phyloP scores from a whole-genome alignment of 2,888 invertebrate genomes.

The Ectemnius lituratus region DNA sequence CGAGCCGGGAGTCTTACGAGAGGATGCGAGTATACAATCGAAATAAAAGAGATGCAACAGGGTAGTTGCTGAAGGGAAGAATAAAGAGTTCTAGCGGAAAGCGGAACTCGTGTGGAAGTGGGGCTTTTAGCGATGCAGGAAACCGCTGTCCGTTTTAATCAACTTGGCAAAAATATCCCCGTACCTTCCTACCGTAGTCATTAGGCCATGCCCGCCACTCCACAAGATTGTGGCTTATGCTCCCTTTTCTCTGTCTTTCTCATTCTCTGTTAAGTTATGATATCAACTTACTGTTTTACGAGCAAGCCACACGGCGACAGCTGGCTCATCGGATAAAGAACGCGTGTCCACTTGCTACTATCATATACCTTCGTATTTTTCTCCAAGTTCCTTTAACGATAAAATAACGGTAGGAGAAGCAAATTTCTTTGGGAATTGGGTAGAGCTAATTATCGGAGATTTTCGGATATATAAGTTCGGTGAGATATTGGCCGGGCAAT shows the following conservation, averaged over 20 bases:
- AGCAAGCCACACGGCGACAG: not conserved
- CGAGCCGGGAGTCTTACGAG: not conserved
- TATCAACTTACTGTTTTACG: slow-evolving; percentile 19
- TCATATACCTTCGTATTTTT: too few species aligned
- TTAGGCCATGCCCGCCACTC: slow-evolving; percentile 60
- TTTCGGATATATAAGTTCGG: too few species aligned
- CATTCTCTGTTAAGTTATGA: slow-evolving; percentile 34
- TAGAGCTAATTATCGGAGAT: too few species aligned
- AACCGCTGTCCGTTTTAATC: slow-evolving; percentile 60
- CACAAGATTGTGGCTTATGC: slow-evolving; percentile 53
- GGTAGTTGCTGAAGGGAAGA: not conserved
- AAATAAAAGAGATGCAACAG: too few species aligned
- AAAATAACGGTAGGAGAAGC: too few species aligned
- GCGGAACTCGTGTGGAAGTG: not conserved
- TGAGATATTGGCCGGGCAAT: too few species aligned
- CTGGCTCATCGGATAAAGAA: too few species aligned
- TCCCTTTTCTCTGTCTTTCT: not conserved
- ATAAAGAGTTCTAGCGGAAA: not conserved
- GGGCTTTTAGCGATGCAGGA: slow-evolving; percentile 28
- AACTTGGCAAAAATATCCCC: slow-evolving; percentile 61
- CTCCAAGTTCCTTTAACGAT: too few species aligned
- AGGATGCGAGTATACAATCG: not conserved
- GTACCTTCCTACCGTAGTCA: slow-evolving; percentile 28
- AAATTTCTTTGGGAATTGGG: too few species aligned
- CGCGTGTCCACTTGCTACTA: too few species aligned